Base-by-base conservation (phyloP, 64 coral and sea anemone genomes). In the Astreopora myriophthalma region DNA sequence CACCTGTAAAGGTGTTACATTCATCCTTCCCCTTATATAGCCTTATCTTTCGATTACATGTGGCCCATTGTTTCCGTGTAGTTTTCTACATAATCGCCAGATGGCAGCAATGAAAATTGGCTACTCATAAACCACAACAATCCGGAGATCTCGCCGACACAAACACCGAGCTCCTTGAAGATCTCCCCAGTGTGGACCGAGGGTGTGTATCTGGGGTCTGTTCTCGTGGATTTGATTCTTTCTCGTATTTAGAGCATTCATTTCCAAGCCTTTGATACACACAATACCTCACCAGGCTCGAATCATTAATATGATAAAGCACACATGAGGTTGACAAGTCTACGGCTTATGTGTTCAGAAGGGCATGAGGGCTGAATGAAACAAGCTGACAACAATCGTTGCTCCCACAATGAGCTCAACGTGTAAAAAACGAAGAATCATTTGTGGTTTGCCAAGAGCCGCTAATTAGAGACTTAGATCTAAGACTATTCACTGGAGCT, bases 61-160 rank as follows among this genome's bases (percentile, higher is more conserved):
- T 92, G 90, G 79, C 78, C 90, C 90, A 92, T 92, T 92, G 90
- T 92, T 83, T 92, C 69, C 40, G 29, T 71, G 52, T 86, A 75
- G 80, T 92, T 92, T 92, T 86, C 90, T 73, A 92, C 90, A 92
- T 92, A 92, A 92, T 92, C 90, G 90, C 90, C 90, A 92, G 90
- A 92, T 92, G 90, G 67, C 90, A 92, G 73, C 80, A 51, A 92
- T 66, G 85, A 92, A 77, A 92, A 86, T 92, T 86, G 86, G 68
- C 80, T 86, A 74, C 48, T 65, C 72, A 48, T 28, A 75, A 92
- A 92, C 90, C 90, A 92, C 90, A 92, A 92, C 80, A 92, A 86
- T 81, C 55, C 31, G 49, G 71, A 76, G 85, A 85, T 92, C 71
- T 64, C 33, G 58, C 55, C 33, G 10, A 64, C 30, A 5, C 17